Evolutionary conservation across 2,888 invertebrate genomes (phyloP).

Genomic region (Anorthoa munda): DNA sequence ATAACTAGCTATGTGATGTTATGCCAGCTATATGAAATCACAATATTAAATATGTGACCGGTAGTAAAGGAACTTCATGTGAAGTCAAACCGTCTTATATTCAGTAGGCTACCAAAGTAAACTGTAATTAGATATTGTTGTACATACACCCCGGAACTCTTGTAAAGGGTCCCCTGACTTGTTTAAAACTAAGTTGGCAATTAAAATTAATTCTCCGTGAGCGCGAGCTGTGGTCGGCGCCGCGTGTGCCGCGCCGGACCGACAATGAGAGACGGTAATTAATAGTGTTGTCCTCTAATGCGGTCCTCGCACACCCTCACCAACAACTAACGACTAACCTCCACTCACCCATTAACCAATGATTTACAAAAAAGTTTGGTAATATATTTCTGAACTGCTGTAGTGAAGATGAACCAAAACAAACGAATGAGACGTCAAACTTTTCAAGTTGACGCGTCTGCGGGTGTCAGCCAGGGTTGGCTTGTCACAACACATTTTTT

Average conservation of each 20-base stretch:
- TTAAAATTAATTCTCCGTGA: constrained; percentile 41
- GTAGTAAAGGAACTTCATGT: not conserved
- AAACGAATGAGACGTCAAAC: not conserved
- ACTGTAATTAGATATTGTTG: constrained; percentile 25
- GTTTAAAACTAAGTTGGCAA: constrained; percentile 47
- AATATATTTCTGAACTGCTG: constrained; percentile 1
- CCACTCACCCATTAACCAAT: not conserved
- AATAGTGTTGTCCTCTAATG: constrained; percentile 33
- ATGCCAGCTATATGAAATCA: not conserved
- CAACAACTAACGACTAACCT: not conserved
- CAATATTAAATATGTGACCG: not conserved
- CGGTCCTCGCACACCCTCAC: not conserved
- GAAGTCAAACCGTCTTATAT: not conserved
- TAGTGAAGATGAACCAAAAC: not conserved
- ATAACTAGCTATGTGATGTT: too few relatives aligned
- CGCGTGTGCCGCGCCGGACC: not conserved
- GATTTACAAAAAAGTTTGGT: not conserved
- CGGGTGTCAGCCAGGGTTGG: not conserved
- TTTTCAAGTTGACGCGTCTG: constrained; percentile 7
- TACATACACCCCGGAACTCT: not conserved
- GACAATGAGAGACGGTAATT: constrained; percentile 44
- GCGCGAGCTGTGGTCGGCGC: not conserved
- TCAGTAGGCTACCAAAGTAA: not conserved
- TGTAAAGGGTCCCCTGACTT: constrained; percentile 21
- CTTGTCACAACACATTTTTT: constrained; percentile 14